Conservation (phyloP, 2,797 vertebrate species). For the Lates japonicus region DNA sequence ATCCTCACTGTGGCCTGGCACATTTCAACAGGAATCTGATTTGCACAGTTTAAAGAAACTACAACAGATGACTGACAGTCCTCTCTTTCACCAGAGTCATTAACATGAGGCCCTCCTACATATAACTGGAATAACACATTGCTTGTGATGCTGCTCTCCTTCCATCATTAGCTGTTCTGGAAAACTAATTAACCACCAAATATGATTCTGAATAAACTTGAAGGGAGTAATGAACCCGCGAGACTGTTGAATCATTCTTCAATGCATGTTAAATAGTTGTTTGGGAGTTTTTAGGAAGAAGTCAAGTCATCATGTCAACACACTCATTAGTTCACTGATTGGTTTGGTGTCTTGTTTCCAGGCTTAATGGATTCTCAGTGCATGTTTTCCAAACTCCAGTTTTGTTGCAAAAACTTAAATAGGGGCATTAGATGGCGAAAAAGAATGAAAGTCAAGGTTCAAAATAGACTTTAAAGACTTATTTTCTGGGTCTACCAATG, state of each 20-base stretch:
- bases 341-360: constrained; percentile 4
- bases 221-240: background rate
- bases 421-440: background rate
- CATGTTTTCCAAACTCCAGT: background rate
- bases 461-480: background rate
- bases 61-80: constrained; percentile 35
- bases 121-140: constrained; percentile 15
- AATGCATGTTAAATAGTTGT: constrained; percentile 6
- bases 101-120: constrained; percentile 27
- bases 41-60: constrained; percentile 42
- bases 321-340: constrained; percentile 5
- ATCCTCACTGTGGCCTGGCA: constrained; percentile 59
- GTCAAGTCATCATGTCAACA: constrained; percentile 15
- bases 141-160: background rate
- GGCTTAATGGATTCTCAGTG: background rate
- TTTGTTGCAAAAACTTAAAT: background rate
- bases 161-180: constrained; percentile 28
- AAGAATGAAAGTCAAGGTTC: background rate
- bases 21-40: constrained; percentile 51
- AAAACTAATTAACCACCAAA: constrained; percentile 33
- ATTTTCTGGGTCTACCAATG: background rate
- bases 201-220: constrained; percentile 4
- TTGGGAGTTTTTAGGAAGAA: constrained; percentile 4
- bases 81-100: constrained; percentile 10
- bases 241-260: constrained; percentile 1